phyloP scores from a whole-genome alignment of 1,140 invertebrate genomes.

The Pogonomyrmex barbatus region DNA sequence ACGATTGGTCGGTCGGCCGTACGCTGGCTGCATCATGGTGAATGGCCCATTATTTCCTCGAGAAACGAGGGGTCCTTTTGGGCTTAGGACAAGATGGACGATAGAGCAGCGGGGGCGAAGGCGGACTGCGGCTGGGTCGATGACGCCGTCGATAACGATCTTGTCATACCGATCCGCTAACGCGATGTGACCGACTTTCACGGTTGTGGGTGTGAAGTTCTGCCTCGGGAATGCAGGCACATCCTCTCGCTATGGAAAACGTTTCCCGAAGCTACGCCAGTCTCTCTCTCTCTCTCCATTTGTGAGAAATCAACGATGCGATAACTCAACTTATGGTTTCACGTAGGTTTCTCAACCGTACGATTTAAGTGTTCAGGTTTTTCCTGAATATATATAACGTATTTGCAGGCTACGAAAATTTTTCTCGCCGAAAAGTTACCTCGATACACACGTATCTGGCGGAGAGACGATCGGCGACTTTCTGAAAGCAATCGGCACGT shows the following conservation, averaged over 20 bases:
- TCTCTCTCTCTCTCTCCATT: no score
- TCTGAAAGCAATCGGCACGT: conserved; percentile 14
- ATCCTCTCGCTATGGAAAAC: background rate
- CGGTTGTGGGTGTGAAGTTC: background rate
- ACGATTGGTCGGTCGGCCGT: background rate
- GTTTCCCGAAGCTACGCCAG: background rate
- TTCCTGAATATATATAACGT: background rate
- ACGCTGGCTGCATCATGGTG: conserved; percentile 33
- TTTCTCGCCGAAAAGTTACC: background rate
- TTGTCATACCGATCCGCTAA: conserved; percentile 10
- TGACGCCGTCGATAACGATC: conserved; percentile 60
- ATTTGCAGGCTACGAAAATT: background rate
- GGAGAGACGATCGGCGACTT: conserved; percentile 9
- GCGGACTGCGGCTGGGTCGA: conserved; percentile 24
- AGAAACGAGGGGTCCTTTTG: conserved; percentile 60
- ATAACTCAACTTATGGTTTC: background rate
- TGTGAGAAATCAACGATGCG: background rate
- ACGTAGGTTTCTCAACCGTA: background rate
- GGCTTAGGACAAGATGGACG: conserved; percentile 64
- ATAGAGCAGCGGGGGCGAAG: background rate
- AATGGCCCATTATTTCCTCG: conserved; percentile 70
- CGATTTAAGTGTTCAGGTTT: background rate
- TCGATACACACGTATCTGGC: background rate
- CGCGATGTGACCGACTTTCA: conserved; percentile 40
- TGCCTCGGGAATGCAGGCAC: background rate